Conservation (phyloP, 1,140 invertebrate genomes). For the Pseudachorutes palmiensis region DNA sequence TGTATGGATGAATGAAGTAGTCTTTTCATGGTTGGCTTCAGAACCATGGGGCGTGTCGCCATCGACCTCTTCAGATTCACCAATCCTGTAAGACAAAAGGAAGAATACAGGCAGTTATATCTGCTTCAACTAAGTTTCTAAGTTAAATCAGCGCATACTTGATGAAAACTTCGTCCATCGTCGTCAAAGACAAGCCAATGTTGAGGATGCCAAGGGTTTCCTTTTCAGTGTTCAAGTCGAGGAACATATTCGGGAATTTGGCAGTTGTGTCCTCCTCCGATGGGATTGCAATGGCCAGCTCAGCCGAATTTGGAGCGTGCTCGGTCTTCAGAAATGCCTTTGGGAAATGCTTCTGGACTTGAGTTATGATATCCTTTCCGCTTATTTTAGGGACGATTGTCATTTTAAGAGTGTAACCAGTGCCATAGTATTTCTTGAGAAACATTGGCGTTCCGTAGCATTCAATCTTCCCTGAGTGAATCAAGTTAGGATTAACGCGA, state of each 20-base stretch:
- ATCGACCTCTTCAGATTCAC: not conserved
- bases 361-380: conserved; percentile 15
- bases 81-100: conserved; percentile 10
- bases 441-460: conserved; percentile 50
- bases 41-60: not conserved
- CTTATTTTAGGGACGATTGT: conserved; percentile 7
- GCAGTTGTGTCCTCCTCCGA: conserved; percentile 21
- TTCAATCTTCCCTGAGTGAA: no score
- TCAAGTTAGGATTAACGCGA: no score
- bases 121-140: not conserved
- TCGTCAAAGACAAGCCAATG: conserved; percentile 35
- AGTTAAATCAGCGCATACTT: no score
- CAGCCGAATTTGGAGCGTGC: conserved; percentile 14
- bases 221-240: conserved; percentile 24
- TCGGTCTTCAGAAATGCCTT: conserved; percentile 20
- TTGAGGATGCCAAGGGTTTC: conserved; percentile 30
- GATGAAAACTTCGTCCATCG: conserved; percentile 39
- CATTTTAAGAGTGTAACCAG: conserved; percentile 34
- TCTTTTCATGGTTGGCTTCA: not conserved
- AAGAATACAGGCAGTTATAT: not conserved
- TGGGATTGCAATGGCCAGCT: conserved; percentile 29
- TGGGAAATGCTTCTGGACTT: conserved; percentile 27
- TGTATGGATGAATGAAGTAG: not conserved
- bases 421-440: conserved; percentile 50
- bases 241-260: conserved; percentile 34